Conservation (phyloP, 2,113 vertebrate species). For the Psephotus haematonotus region DNA sequence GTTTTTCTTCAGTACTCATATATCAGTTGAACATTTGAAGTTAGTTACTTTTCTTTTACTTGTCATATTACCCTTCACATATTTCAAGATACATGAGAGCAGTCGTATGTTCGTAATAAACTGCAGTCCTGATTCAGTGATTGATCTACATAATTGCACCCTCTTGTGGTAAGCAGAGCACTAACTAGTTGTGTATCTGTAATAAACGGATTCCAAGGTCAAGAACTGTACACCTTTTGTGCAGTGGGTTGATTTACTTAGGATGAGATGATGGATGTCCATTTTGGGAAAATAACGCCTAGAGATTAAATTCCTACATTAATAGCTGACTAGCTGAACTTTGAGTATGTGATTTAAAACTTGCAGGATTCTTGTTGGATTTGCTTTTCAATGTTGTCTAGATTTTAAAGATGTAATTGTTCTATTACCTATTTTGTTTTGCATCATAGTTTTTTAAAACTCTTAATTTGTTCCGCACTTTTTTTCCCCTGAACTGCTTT, state of each 20-base stretch:
- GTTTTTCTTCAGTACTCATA: not conserved
- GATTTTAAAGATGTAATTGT: not conserved
- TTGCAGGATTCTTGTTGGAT: not conserved
- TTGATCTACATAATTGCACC: not conserved
- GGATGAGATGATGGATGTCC: not conserved
- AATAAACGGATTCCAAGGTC: not conserved
- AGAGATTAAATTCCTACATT: not conserved
- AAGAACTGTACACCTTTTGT: not conserved
- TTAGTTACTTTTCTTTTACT: not conserved
- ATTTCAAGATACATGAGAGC: not conserved
- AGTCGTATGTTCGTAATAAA: not conserved
- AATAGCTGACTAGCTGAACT: not conserved
- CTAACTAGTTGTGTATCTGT: not conserved
- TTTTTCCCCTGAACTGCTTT: not conserved
- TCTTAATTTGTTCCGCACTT: not conserved
- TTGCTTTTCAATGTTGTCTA: not conserved
- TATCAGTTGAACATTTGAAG: not conserved
- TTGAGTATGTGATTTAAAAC: not conserved
- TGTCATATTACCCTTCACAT: not conserved
- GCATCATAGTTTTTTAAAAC: not conserved
- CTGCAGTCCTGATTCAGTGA: not conserved
- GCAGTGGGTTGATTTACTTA: not conserved
- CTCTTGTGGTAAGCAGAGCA: slow-evolving; percentile 2
- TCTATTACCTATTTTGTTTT: not conserved
- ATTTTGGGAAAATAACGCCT: not conserved